A percentile compares a stretch with the other conserved stretches of the same genome.
Conservation (phyloP, 2,113 vertebrate genomes). For the Bujurquina vittata region DNA sequence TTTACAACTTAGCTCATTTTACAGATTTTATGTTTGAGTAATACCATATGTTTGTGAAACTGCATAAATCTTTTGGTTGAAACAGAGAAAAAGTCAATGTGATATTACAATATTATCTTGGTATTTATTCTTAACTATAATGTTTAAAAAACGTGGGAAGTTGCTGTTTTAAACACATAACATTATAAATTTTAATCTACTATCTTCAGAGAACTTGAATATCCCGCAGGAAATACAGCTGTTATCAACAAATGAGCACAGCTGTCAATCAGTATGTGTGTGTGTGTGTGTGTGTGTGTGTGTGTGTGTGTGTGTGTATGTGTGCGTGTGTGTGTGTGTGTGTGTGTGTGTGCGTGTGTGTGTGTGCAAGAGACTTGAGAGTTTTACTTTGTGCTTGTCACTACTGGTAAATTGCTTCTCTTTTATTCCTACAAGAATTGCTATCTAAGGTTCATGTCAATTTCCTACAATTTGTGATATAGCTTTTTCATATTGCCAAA, state of each 20-base stretch:
- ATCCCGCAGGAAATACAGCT: too few relatives aligned
- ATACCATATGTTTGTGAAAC: neutral
- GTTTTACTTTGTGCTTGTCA: too few relatives aligned
- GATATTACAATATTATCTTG: neutral
- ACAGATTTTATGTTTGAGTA: neutral
- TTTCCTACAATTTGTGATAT: conserved; percentile 23
- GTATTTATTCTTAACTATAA: neutral
- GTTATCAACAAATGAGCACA: neutral
- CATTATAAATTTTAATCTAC: neutral
- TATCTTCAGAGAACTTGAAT: neutral
- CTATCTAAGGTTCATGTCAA: neutral
- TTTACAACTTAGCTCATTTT: neutral
- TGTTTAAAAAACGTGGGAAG: neutral
- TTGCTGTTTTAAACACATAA: neutral
- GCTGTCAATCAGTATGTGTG: neutral
- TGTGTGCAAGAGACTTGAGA: too few relatives aligned
- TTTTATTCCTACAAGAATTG: conserved; percentile 3
- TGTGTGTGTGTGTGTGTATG: too few relatives aligned
- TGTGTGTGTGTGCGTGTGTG: too few relatives aligned
- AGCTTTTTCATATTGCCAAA: conserved; percentile 45
- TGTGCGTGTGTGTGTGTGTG: too few relatives aligned
- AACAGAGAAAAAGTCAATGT: neutral
- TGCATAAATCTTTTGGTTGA: neutral
- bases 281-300: neutral
- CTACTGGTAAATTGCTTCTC: too few relatives aligned